phyloP scores from a whole-genome alignment of 2,113 vertebrate genomes.

The Athene cunicularia region DNA sequence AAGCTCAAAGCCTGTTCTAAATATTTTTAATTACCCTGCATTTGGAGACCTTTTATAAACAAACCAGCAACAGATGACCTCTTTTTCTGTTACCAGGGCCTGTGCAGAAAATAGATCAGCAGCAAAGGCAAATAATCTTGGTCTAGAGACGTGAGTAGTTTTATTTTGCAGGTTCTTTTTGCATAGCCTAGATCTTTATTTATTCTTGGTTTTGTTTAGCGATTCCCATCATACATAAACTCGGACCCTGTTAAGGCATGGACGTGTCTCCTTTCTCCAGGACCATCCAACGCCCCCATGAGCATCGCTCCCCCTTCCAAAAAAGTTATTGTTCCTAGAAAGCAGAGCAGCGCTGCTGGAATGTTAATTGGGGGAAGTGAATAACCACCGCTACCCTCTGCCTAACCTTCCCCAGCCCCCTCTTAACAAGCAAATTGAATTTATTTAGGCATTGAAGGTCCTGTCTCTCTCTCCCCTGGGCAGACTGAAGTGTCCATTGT shows the following conservation, averaged over 20 bases:
- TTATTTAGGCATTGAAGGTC: constrained; percentile 57
- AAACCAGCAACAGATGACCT: background rate
- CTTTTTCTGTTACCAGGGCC: background rate
- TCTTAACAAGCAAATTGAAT: constrained; percentile 57
- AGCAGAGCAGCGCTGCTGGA: constrained; percentile 40
- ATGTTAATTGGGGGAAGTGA: constrained; percentile 73
- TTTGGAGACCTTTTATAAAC: background rate
- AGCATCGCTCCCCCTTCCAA: background rate
- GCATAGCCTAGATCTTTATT: background rate
- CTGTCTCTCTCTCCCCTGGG: background rate
- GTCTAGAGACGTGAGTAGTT: background rate
- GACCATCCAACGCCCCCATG: background rate
- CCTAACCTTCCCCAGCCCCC: constrained; percentile 57
- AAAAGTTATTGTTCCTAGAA: constrained; percentile 60
- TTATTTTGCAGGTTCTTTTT: background rate
- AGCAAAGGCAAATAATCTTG: background rate
- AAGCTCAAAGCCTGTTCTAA: background rate
- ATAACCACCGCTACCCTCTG: constrained; percentile 25
- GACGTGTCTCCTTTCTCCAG: constrained; percentile 3
- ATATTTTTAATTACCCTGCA: background rate
- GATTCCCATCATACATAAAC: background rate
- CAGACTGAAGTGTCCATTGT: constrained; percentile 49
- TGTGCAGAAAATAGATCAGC: background rate
- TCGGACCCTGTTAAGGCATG: accelerated
- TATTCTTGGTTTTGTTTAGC: background rate